Conservation (phyloP, 2,888 invertebrate genomes). For the Caenorhabditis panamensis region DNA sequence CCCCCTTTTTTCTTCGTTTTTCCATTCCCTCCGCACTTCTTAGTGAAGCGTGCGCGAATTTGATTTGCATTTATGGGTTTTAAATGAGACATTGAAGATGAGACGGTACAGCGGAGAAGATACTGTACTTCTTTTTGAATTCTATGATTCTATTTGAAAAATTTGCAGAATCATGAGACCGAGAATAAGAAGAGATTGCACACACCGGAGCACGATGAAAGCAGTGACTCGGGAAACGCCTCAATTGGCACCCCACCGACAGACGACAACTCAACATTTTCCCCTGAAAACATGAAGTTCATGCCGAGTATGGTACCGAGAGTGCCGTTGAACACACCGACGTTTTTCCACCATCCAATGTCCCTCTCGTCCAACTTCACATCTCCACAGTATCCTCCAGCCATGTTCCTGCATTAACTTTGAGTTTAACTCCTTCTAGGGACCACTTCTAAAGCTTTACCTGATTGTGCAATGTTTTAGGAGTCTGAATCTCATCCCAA, state of each 20-base stretch:
- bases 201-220: constrained; percentile 69
- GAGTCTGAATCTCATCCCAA: background rate
- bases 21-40: constrained; percentile 48
- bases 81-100: constrained; percentile 43
- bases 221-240: constrained; percentile 73
- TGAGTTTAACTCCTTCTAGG: background rate
- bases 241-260: constrained; percentile 66
- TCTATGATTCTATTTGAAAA: too few species aligned
- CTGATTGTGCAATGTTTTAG: constrained; percentile 33
- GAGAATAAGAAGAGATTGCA: constrained; percentile 29
- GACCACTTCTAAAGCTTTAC: constrained; percentile 30
- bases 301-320: background rate
- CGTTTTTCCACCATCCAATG: background rate
- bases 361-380: background rate
- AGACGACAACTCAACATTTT: constrained; percentile 42
- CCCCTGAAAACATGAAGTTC: constrained; percentile 42
- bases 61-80: constrained; percentile 63
- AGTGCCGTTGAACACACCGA: background rate
- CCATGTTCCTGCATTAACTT: background rate
- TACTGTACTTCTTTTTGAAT: too few species aligned
- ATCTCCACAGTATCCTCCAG: background rate
- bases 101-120: background rate
- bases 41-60: constrained; percentile 55
- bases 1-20: background rate
- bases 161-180: constrained; percentile 61